Percentiles rank a stretch among this genome's conserved stretches.
Conservation (phyloP, 2,888 invertebrate genomes). For the Notodonta dromedarius region DNA sequence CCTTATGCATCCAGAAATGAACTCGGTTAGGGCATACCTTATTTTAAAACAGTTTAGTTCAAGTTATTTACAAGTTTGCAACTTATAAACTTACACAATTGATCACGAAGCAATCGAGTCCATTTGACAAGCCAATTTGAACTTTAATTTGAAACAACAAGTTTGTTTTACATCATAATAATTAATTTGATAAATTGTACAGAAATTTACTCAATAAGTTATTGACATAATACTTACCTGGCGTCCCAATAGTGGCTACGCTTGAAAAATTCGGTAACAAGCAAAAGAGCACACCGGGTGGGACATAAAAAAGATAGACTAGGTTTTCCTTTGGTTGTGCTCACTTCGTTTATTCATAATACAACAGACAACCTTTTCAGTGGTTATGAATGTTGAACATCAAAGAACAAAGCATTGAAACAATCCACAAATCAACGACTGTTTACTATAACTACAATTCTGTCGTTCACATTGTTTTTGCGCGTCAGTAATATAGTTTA, state of each 20-base stretch:
- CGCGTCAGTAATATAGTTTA: constrained; percentile 72
- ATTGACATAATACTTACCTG: no score
- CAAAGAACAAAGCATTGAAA: constrained; percentile 28
- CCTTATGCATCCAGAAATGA: background rate
- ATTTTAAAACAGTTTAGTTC: background rate
- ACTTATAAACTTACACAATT: background rate
- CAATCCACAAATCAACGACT: constrained; percentile 38
- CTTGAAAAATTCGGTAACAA: no score
- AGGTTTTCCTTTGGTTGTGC: no score
- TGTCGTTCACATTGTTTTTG: constrained; percentile 65
- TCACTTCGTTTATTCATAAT: background rate
- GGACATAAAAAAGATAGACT: no score
- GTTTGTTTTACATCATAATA: no score
- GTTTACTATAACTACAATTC: background rate
- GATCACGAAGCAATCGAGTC: no score
- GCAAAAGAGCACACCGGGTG: no score
- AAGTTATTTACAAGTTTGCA: background rate
- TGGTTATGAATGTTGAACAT: constrained; percentile 19
- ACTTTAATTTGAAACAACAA: no score
- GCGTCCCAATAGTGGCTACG: no score
- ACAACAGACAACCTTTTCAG: background rate
- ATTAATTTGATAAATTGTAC: no score
- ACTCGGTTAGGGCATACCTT: background rate
- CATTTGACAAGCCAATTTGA: no score
- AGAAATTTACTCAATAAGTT: no score